These are phyloP conservation scores for Liasis olivaceus DNA, from an alignment of 2,797 vertebrate species.

Conservation along the genomic window DNA sequence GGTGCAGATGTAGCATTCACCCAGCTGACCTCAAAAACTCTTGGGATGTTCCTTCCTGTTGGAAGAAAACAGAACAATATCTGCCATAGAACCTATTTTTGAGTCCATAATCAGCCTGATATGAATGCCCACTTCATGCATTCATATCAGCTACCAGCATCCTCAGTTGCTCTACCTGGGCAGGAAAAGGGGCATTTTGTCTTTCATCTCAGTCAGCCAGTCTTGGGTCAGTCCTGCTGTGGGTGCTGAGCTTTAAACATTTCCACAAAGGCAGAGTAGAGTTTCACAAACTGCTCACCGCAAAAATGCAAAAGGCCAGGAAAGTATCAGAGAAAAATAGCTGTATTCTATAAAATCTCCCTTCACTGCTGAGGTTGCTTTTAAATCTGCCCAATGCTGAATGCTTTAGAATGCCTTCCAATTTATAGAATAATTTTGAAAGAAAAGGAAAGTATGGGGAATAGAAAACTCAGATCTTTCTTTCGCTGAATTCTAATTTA, in stretches of 20 bases:
- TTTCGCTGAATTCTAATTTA: neutral
- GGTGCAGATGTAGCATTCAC: too few relatives aligned
- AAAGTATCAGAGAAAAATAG: constrained; percentile 70
- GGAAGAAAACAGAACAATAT: too few relatives aligned
- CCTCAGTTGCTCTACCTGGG: too few relatives aligned
- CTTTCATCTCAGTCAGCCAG: too few relatives aligned
- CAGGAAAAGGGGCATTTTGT: too few relatives aligned
- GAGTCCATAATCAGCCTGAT: too few relatives aligned
- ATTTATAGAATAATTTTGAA: neutral
- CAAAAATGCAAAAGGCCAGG: constrained; percentile 60
- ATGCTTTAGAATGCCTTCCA: constrained; percentile 25
- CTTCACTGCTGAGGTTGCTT: constrained; percentile 50
- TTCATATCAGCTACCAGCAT: too few relatives aligned
- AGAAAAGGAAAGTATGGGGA: neutral
- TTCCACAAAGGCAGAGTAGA: constrained; percentile 31
- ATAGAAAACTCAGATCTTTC: neutral
- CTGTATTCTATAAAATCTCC: constrained; percentile 66
- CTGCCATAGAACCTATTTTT: too few relatives aligned
- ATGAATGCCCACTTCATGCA: too few relatives aligned
- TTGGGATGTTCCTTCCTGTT: too few relatives aligned
- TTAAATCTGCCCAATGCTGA: constrained; percentile 40
- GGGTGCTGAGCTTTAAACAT: neutral
- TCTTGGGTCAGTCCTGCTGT: neutral
- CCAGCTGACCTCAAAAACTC: too few relatives aligned
- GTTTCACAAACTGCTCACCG: neutral